Percentiles rank a stretch among this genome's conserved stretches.
These are phyloP conservation scores for Hoplodrina ambigua DNA, from an alignment of 2,888 invertebrate species.

Conservation along the genomic window DNA sequence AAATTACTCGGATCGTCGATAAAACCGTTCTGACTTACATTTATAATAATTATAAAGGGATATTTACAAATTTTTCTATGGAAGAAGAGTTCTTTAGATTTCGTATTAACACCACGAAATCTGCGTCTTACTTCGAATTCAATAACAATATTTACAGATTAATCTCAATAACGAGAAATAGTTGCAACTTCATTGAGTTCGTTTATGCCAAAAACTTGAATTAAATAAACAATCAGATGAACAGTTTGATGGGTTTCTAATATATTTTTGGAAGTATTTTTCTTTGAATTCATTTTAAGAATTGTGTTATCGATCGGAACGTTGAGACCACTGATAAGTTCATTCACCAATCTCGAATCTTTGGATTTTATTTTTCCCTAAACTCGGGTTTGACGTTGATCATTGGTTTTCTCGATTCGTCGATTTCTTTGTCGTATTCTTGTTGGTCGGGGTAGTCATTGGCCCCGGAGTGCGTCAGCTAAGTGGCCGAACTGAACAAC, in stretches of 20 bases:
- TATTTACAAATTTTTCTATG: constrained; percentile 91
- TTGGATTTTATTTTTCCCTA: constrained; percentile 86
- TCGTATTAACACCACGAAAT: constrained; percentile 79
- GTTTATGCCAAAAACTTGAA: constrained; percentile 73
- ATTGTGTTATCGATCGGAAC: constrained; percentile 54
- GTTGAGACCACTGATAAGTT: constrained; percentile 64
- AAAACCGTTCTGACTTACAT: constrained; percentile 80
- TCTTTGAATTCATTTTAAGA: constrained; percentile 46
- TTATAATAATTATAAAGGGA: constrained; percentile 82
- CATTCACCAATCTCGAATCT: constrained; percentile 71
- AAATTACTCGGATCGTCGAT: constrained; percentile 87
- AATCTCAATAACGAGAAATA: constrained; percentile 80
- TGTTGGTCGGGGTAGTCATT: constrained; percentile 81
- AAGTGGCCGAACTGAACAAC: constrained; percentile 96
- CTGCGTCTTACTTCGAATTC: constrained; percentile 79
- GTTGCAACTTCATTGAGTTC: constrained; percentile 80
- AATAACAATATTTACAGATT: constrained; percentile 88
- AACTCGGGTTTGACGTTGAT: constrained; percentile 90
- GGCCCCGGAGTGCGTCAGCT: constrained; percentile 87
- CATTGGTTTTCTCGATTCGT: constrained; percentile 87
- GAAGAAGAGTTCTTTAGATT: constrained; percentile 85
- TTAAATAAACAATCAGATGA: constrained; percentile 74
- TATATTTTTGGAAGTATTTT: constrained; percentile 59
- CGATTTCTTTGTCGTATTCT: constrained; percentile 80
- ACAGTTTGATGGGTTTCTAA: constrained; percentile 64